phyloP scores from a whole-genome alignment of 2,888 invertebrate genomes.

The Leptinotarsa peninsularis region DNA sequence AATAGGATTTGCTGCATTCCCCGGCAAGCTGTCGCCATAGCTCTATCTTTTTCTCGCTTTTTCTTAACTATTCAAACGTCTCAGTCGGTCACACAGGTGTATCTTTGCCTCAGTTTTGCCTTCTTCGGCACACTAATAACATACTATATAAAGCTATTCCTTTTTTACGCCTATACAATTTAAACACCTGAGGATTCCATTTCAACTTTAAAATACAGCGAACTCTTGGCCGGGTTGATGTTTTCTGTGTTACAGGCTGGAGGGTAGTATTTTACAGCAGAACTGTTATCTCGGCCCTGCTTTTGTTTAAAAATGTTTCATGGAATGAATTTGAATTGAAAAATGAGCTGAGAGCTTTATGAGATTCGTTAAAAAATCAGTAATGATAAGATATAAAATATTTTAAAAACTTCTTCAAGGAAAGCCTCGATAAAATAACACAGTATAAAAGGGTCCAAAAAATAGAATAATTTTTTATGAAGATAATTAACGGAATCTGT shows the following conservation, averaged over 20 bases:
- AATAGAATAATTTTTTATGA: too few species aligned
- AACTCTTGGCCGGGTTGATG: slow-evolving; percentile 21
- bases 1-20: slow-evolving; percentile 66
- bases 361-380: too few species aligned
- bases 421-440: too few species aligned
- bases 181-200: slow-evolving; percentile 60
- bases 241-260: slow-evolving; percentile 27
- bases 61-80: slow-evolving; percentile 34
- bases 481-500: too few species aligned
- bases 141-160: slow-evolving; percentile 62
- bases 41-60: slow-evolving; percentile 54
- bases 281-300: not conserved
- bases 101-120: slow-evolving; percentile 52
- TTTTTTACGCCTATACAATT: slow-evolving; percentile 63
- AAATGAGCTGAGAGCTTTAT: too few species aligned
- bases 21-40: slow-evolving; percentile 65
- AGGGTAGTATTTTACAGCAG: slow-evolving; percentile 13
- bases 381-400: too few species aligned
- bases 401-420: too few species aligned
- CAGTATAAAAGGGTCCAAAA: too few species aligned
- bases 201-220: slow-evolving; percentile 45
- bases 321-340: not conserved
- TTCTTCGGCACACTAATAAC: slow-evolving; percentile 62
- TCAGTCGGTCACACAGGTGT: slow-evolving; percentile 42
- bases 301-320: not conserved